These are phyloP conservation scores for Xestia sexstrigata DNA, from an alignment of 2,888 invertebrate genomes.

Conservation along the genomic window DNA sequence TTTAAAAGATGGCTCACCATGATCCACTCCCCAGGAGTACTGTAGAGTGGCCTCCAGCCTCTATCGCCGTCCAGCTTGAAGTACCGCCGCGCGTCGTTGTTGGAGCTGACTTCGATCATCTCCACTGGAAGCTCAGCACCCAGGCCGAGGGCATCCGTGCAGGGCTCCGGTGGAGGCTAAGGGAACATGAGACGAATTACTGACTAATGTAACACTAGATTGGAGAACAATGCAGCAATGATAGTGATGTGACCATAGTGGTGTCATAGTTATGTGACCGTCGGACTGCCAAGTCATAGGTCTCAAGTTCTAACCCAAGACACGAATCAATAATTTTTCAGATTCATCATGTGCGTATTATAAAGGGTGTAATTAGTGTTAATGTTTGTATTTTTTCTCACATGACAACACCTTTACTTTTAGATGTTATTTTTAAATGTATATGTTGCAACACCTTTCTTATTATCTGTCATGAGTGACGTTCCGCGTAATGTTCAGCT, in stretches of 20 bases:
- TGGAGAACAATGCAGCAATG: neutral
- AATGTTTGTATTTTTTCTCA: too few species aligned
- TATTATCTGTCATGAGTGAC: too few species aligned
- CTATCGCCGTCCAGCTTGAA: slow-evolving; percentile 85
- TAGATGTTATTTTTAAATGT: too few species aligned
- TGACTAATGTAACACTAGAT: neutral
- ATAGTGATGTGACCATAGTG: neutral
- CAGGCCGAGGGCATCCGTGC: slow-evolving; percentile 94
- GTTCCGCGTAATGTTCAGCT: too few species aligned
- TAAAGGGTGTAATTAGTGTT: too few species aligned
- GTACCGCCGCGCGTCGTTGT: slow-evolving; percentile 80
- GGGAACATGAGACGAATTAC: neutral
- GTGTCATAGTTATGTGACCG: neutral
- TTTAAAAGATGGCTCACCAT: slow-evolving; percentile 86
- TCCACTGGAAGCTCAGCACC: slow-evolving; percentile 91
- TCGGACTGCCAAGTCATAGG: too few species aligned
- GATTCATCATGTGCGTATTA: too few species aligned
- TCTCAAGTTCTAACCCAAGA: too few species aligned
- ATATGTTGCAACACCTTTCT: too few species aligned
- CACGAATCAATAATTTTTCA: neutral
- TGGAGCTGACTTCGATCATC: slow-evolving; percentile 93
- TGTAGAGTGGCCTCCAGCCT: slow-evolving; percentile 93
- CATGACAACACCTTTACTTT: too few species aligned
- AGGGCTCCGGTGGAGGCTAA: slow-evolving; percentile 84
- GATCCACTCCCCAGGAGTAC: slow-evolving; percentile 93